Evolutionary conservation across 2,797 vertebrate genomes (phyloP).

Genomic region (Eulemur rubriventer): DNA sequence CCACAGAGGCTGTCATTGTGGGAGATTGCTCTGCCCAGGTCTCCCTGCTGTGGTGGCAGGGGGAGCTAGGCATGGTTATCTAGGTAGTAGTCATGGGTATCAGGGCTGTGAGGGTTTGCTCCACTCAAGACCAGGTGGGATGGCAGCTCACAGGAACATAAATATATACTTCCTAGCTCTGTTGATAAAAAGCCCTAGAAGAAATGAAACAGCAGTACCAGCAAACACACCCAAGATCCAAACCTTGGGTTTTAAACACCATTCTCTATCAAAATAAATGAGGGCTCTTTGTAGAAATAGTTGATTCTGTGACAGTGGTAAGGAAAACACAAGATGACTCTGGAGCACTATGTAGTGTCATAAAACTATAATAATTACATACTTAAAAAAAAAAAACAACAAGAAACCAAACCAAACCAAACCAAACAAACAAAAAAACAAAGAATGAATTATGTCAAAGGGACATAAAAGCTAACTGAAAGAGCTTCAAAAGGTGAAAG

Average conservation of each 20-base stretch:
- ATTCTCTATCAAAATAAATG: neutral
- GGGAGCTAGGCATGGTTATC: too few species aligned
- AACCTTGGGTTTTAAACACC: neutral
- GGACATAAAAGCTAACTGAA: neutral
- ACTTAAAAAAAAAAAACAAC: neutral
- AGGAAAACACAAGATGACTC: neutral
- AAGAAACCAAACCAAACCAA: too few species aligned
- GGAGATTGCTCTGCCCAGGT: too few species aligned
- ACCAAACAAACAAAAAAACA: neutral
- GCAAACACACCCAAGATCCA: neutral
- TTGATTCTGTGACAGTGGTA: neutral
- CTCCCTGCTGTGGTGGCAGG: too few species aligned
- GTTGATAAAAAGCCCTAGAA: neutral
- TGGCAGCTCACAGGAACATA: too few species aligned
- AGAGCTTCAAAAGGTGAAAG: neutral
- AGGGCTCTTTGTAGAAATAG: neutral
- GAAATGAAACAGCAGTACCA: neutral
- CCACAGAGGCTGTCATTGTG: too few species aligned
- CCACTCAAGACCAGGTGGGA: too few species aligned
- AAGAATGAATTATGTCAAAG: neutral
- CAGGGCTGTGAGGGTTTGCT: too few species aligned
- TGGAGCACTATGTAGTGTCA: neutral
- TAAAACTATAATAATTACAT: neutral
- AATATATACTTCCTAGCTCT: neutral
- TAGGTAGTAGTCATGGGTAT: too few species aligned